Conservation (phyloP, 2,797 vertebrate species). For the Poeciliopsis presidionis region DNA sequence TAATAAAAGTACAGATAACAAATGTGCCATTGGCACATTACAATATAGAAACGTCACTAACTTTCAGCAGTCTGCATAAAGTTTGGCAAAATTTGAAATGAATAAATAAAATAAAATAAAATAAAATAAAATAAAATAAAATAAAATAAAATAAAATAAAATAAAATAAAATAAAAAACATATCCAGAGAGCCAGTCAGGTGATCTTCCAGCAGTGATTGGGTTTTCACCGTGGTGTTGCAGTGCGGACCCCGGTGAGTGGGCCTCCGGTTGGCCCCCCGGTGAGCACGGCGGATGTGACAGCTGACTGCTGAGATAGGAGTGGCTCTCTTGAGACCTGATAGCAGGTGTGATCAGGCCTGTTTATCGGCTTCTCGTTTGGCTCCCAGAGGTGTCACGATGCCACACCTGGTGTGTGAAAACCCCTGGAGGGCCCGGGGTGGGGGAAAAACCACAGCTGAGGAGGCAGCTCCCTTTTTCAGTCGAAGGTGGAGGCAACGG, state of each 20-base stretch:
- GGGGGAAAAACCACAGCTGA: slow-evolving; percentile 41
- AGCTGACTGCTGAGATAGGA: slow-evolving; percentile 60
- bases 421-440: slow-evolving; percentile 43
- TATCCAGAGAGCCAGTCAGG: not conserved
- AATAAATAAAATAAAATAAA: not conserved
- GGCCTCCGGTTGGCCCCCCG: too few relatives aligned
- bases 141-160: not conserved
- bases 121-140: not conserved
- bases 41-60: not conserved
- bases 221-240: slow-evolving; percentile 32
- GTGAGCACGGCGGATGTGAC: slow-evolving; percentile 51
- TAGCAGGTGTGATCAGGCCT: slow-evolving; percentile 70
- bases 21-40: not conserved
- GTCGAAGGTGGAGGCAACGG: slow-evolving; percentile 50
- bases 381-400: slow-evolving; percentile 74
- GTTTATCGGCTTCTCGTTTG: slow-evolving; percentile 70
- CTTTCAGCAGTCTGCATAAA: not conserved
- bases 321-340: slow-evolving; percentile 58
- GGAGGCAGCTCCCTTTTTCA: slow-evolving; percentile 53
- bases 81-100: not conserved
- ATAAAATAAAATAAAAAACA: not conserved
- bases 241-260: slow-evolving; percentile 10
- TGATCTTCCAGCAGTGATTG: slow-evolving; percentile 17
- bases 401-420: slow-evolving; percentile 76
- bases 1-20: not conserved